Percentiles rank a stretch among this genome's conserved stretches.
phyloP scores from a whole-genome alignment of 2,113 vertebrate species.

The Elephantulus edwardii region DNA sequence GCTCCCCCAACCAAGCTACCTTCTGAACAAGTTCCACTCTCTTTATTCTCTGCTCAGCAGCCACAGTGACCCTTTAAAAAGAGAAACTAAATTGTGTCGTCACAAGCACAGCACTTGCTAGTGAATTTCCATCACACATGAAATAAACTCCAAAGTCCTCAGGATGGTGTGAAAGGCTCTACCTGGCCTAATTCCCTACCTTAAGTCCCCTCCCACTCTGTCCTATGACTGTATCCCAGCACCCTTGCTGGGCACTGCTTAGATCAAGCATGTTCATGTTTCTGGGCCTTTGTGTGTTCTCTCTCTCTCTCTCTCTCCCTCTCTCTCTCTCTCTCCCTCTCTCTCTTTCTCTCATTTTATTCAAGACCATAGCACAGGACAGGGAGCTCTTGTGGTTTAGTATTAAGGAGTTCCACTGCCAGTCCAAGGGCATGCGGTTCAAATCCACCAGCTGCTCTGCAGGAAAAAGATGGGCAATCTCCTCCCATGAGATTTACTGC shows the following conservation, averaged over 20 bases:
- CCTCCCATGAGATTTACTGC: no score
- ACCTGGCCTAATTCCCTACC: neutral
- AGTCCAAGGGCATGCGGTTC: no score
- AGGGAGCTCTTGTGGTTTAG: no score
- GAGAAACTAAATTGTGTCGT: neutral
- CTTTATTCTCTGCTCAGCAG: neutral
- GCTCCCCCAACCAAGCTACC: no score
- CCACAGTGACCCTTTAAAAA: neutral
- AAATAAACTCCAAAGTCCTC: neutral
- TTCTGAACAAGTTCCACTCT: no score
- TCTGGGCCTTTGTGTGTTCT: neutral
- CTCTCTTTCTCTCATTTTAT: no score
- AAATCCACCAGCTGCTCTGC: no score
- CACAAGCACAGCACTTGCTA: neutral
- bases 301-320: neutral
- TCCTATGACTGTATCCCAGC: neutral
- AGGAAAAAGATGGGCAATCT: no score
- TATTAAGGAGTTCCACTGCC: no score
- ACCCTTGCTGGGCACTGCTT: no score
- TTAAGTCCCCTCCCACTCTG: rapidly evolving
- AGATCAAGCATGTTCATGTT: neutral
- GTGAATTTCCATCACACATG: neutral
- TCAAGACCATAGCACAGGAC: no score
- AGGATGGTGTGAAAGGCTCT: neutral
- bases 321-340: neutral